Evolutionary conservation across 2,113 vertebrate species (phyloP).

Genomic region (Trogon surrucura): DNA sequence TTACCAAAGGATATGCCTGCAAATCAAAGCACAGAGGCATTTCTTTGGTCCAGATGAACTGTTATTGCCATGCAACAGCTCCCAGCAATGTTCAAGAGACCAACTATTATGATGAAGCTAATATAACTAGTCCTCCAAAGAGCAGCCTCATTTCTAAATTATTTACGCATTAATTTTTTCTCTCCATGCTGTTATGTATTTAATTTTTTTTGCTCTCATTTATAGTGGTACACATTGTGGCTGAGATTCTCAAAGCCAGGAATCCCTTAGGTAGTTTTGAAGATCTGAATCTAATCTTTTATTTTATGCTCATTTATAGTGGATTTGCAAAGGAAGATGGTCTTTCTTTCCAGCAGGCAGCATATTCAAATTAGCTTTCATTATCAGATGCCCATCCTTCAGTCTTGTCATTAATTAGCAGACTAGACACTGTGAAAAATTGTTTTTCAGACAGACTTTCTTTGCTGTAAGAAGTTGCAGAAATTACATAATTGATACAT

Average conservation of each 20-base stretch:
- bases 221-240: not conserved
- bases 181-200: not conserved
- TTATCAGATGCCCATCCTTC: slow-evolving; percentile 22
- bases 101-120: not conserved
- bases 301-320: not conserved
- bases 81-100: not conserved
- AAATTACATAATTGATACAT: not conserved
- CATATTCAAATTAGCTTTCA: slow-evolving; percentile 26
- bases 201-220: slow-evolving; percentile 10
- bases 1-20: not conserved
- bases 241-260: not conserved
- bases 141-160: slow-evolving; percentile 9
- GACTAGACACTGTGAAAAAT: not conserved
- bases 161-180: slow-evolving; percentile 37
- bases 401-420: not conserved
- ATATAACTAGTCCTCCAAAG: not conserved
- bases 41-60: not conserved
- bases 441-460: not conserved
- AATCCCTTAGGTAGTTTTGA: slow-evolving; percentile 19
- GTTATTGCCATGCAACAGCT: not conserved
- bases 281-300: slow-evolving; percentile 18
- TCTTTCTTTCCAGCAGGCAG: slow-evolving; percentile 14
- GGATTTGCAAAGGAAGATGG: not conserved
- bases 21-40: not conserved
- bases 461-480: not conserved